These are phyloP conservation scores for Crypturellus undulatus DNA, from an alignment of 2,113 vertebrate species.

Conservation along the genomic window DNA sequence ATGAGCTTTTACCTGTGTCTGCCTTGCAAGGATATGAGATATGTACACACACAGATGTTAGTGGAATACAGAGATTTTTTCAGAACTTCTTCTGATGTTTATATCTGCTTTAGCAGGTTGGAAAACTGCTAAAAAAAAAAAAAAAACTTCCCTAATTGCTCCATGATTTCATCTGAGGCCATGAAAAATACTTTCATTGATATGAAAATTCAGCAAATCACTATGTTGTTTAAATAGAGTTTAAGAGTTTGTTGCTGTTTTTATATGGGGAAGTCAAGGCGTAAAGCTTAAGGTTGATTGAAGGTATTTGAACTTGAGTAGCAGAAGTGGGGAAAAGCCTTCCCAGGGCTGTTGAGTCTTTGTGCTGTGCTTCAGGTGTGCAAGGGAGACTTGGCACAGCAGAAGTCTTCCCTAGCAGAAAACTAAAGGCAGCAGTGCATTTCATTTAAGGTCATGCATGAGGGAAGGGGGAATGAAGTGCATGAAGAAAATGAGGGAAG, in stretches of 20 bases:
- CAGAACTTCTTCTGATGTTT: neutral
- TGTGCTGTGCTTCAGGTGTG: neutral
- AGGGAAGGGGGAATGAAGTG: accelerated
- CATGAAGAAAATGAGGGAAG: neutral
- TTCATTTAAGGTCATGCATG: neutral
- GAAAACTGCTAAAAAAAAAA: neutral
- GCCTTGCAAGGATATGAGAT: neutral
- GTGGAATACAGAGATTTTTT: neutral
- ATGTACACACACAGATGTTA: neutral
- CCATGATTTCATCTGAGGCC: neutral
- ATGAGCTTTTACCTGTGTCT: neutral
- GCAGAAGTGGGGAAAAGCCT: neutral
- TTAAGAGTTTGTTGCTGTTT: neutral
- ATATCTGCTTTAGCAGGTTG: neutral
- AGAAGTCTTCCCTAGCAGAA: neutral
- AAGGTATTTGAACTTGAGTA: neutral
- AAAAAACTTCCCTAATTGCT: neutral
- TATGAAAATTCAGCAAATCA: neutral
- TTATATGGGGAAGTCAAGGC: accelerated
- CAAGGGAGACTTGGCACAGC: neutral
- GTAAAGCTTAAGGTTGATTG: neutral
- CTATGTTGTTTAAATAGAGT: neutral
- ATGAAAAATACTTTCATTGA: neutral
- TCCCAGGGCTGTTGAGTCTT: neutral
- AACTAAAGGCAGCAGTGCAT: neutral